Evolutionary conservation across 1,140 invertebrate species (phyloP), one percentile per base, ranked within the genome.

Genomic region (Stegodyphus dumicola): DNA sequence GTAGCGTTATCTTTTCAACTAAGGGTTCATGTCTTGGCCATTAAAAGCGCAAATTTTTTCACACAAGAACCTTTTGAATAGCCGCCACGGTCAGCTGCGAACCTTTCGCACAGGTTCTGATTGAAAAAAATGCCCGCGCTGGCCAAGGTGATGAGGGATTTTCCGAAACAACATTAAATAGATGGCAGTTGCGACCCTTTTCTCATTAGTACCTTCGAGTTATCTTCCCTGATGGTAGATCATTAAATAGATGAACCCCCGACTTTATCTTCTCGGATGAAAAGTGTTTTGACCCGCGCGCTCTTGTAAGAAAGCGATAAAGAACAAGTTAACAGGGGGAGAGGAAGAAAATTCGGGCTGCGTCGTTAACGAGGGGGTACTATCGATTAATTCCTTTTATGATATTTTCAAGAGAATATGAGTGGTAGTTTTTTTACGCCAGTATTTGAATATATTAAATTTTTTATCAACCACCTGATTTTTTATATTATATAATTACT

Each of bases 371-470:
- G 56, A 49, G 49, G 9, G 9, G 48, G 74, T n/a, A 76, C 56
- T 76, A 76, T 76, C 74, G 74, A 76, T 76, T 76, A 76, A 76
- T 52, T 76, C 13, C 49, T 33, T 76, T 76, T 76, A 76, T 76
- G 74, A 76, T 76, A 76, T 76, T 76, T 76, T 48, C 17, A 15
- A 15, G 54, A 76, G 54, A 76, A 76, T 48, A 76, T 76, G 56
- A 52, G 48, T 49, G 64, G 64, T 76, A 33, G 53, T 49, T 76
- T 76, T 76, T 33, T 33, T 33, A 33, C 33, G 33, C 33, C 1
- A 33, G 33, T 33, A 33, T 33, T 33, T 33, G 1, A 33, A 33
- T 33, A 33, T 33, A 33, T 1, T 33, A 33, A 33, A 33, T 33
- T 33, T n/a, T 33, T 33, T 33, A 33, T 33, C 33, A 33, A 33